A percentile compares a stretch with the other conserved stretches of the same genome.
Conservation (phyloP, 2,113 vertebrate genomes). For the Hoplias malabaricus region DNA sequence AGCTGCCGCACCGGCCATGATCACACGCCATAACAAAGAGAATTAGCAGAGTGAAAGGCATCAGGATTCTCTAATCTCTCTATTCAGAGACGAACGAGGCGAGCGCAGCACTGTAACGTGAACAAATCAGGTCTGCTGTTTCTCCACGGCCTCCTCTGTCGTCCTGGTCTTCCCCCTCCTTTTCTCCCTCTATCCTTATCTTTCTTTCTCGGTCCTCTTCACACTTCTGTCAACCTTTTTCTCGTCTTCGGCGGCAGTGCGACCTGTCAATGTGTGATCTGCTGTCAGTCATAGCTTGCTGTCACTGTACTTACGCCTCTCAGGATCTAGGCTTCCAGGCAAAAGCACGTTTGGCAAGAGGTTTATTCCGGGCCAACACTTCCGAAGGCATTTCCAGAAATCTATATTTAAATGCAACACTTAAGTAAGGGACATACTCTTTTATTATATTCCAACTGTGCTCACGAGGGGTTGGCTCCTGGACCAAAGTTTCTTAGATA, state of each 20-base stretch:
- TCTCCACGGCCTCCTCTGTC: neutral
- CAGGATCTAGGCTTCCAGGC: slow-evolving; percentile 48
- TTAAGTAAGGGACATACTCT: no score
- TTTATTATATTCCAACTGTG: no score
- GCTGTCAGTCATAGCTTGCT: slow-evolving; percentile 67
- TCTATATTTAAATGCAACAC: neutral
- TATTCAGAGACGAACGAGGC: slow-evolving; percentile 4
- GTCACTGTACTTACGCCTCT: slow-evolving; percentile 43
- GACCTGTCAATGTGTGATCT: slow-evolving; percentile 59
- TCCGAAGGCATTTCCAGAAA: neutral
- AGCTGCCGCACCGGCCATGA: slow-evolving; percentile 1
- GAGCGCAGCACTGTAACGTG: slow-evolving; percentile 3
- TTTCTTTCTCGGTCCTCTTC: neutral
- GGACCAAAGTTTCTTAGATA: no score
- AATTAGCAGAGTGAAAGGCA: neutral
- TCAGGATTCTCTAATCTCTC: slow-evolving; percentile 10
- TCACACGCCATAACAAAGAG: neutral
- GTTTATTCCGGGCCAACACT: slow-evolving; percentile 29
- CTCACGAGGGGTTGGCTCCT: no score
- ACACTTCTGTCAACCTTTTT: slow-evolving; percentile 29
- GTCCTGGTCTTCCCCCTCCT: neutral
- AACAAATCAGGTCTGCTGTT: slow-evolving; percentile 33
- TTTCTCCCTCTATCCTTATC: neutral
- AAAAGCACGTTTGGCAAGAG: slow-evolving; percentile 49
- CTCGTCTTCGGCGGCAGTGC: slow-evolving; percentile 54